Base-by-base conservation (phyloP, 1,140 invertebrate genomes). In the Drosophila biarmipes region DNA sequence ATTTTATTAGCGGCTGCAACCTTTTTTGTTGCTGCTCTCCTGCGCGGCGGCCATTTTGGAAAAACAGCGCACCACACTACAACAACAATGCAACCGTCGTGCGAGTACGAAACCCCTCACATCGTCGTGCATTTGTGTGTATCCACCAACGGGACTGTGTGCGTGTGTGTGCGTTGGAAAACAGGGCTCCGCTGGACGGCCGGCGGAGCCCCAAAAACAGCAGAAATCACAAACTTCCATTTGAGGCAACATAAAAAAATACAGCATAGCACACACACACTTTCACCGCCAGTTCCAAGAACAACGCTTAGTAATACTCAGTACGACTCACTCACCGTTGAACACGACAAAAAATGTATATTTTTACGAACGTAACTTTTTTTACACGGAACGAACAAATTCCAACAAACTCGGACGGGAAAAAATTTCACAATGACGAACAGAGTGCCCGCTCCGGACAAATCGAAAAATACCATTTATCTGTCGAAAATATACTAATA, bases 11-110 rank as follows among this genome's bases (percentile, higher is more conserved):
- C 53, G 42, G 3, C 21, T 37, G 37, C 24, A 48, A 75, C 27
- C 15, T 31, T 11, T 42, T 81, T 75, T 54, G 38, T 75, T 57
- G 35, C 67, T 73, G 38, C 42, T 78, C 59, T 48, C 48, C 59
- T 73, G 51, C 62, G 48, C 62, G 58, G 76, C 80, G 54, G 77
- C 81, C 81, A 86, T 86, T 78, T 86, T 86, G 78, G 67, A 85
- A 81, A 81, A 72, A 79, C 45, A 67, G 15, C 71, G 62, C 78
- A 72, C 56, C 46, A 74, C 45, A 55, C 58, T 49, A 66, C 34
- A 35, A 63, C 42, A 64, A 46, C 51, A 58, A 69, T 86, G 81
- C 81, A 86, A 67, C 68, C 59, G 53, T 69, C 48, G 77, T 73
- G 67, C 68, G 66, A 76, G 86, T 64, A 64, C 73, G 66, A 76